phyloP scores from a whole-genome alignment of 2,797 vertebrate species.

The Enoplosus armatus region DNA sequence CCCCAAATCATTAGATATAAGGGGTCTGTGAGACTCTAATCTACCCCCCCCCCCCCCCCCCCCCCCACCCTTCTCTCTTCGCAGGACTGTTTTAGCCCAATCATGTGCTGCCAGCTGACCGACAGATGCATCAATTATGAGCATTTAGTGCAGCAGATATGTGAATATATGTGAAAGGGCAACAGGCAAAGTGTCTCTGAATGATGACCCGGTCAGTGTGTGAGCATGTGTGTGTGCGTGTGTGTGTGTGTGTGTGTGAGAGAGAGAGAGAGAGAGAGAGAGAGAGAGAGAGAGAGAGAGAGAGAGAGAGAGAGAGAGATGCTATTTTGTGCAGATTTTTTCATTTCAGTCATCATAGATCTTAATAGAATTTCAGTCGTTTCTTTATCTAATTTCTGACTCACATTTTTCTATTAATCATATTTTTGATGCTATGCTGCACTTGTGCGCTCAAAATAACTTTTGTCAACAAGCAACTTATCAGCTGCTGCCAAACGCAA shows the following conservation, averaged over 20 bases:
- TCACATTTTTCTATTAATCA: not conserved
- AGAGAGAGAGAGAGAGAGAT: not conserved
- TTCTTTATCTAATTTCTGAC: not conserved
- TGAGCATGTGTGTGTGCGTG: slow-evolving; percentile 32
- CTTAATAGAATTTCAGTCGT: not conserved
- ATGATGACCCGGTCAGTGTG: slow-evolving; percentile 70
- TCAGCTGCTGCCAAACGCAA: slow-evolving; percentile 9
- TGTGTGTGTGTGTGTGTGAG: slow-evolving; percentile 14
- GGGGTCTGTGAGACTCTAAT: slow-evolving; percentile 69
- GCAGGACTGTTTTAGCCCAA: slow-evolving; percentile 80
- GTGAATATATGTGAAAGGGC: slow-evolving; percentile 89
- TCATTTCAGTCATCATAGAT: not conserved
- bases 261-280: not conserved
- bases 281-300: no score
- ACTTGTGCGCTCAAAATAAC: slow-evolving; percentile 11
- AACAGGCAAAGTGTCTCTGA: slow-evolving; percentile 75
- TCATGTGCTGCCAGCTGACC: slow-evolving; percentile 92
- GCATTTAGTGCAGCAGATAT: slow-evolving; percentile 88
- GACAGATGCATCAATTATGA: slow-evolving; percentile 93
- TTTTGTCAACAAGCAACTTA: slow-evolving; percentile 12
- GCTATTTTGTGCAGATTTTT: not conserved
- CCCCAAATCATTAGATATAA: slow-evolving; percentile 78
- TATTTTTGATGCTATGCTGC: not conserved
- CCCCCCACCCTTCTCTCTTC: slow-evolving; percentile 34
- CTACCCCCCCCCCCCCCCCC: slow-evolving; percentile 33